Conservation (phyloP, 2,888 invertebrate genomes). For the Melinaea marsaeus region DNA sequence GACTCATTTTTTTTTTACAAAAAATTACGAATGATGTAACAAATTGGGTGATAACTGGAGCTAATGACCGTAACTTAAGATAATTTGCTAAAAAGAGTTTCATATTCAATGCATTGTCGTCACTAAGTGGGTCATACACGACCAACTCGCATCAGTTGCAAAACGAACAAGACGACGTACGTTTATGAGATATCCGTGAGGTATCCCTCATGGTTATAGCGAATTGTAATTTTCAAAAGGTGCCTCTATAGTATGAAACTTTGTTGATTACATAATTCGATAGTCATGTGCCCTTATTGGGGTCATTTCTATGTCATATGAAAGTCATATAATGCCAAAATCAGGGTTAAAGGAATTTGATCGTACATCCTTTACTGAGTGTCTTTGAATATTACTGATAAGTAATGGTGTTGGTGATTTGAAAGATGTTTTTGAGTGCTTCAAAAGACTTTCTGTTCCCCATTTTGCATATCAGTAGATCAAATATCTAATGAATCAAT, state of each 20-base stretch:
- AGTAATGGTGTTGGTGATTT: too few relatives aligned
- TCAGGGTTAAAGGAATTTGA: too few relatives aligned
- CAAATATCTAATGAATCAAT: constrained; percentile 71
- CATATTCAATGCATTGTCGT: constrained; percentile 5
- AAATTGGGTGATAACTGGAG: too few relatives aligned
- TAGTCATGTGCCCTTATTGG: background rate
- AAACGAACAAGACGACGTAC: constrained; percentile 35
- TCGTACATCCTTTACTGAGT: too few relatives aligned
- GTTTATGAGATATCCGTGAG: constrained; percentile 39
- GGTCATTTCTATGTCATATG: constrained; percentile 11
- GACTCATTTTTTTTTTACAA: too few relatives aligned
- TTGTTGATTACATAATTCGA: constrained; percentile 28
- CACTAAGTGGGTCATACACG: constrained; percentile 21
- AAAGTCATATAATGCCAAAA: constrained; percentile 38
- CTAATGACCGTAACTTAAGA: too few relatives aligned
- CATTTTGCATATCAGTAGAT: constrained; percentile 63
- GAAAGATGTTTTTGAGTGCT: too few relatives aligned
- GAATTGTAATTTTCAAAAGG: constrained; percentile 34
- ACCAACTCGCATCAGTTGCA: constrained; percentile 21
- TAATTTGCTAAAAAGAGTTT: background rate
- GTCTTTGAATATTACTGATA: too few relatives aligned
- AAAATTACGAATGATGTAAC: too few relatives aligned
- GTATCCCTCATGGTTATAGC: constrained; percentile 37
- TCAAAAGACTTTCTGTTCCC: too few relatives aligned
- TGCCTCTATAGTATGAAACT: constrained; percentile 11